Percentiles rank a stretch among this genome's conserved stretches.
These are phyloP conservation scores for Drosophila nigromelanica DNA, from an alignment of 1,140 invertebrate genomes.

Conservation along the genomic window DNA sequence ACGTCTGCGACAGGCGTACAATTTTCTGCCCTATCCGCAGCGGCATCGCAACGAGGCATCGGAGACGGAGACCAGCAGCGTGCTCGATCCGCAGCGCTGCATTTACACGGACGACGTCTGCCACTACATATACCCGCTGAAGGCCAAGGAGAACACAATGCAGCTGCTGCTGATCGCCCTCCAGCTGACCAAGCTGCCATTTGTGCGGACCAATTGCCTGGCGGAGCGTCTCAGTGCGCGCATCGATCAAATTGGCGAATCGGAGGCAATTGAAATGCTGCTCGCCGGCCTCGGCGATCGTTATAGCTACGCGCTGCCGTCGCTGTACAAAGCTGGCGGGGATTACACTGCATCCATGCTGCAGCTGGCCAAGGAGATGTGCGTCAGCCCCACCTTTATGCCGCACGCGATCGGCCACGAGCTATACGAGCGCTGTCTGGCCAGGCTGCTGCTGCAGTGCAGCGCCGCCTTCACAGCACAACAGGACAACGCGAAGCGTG, in stretches of 20 bases:
- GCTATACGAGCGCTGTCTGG: slow-evolving; percentile 85
- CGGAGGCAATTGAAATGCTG: slow-evolving; percentile 84
- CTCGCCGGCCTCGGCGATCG: slow-evolving; percentile 49
- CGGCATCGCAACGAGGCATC: not conserved
- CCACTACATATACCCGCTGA: slow-evolving; percentile 87
- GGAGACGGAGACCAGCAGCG: slow-evolving; percentile 55
- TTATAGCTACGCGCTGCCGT: slow-evolving; percentile 24
- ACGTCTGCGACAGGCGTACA: slow-evolving; percentile 86
- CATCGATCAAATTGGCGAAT: slow-evolving; percentile 82
- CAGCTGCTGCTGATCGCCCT: slow-evolving; percentile 85
- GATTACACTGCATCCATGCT: slow-evolving; percentile 25
- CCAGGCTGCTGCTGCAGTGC: slow-evolving; percentile 81
- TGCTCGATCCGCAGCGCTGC: slow-evolving; percentile 86
- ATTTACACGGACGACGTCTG: slow-evolving; percentile 87
- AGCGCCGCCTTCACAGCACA: slow-evolving; percentile 70
- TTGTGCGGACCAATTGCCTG: slow-evolving; percentile 84
- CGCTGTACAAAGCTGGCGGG: not conserved
- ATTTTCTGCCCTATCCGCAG: slow-evolving; percentile 85
- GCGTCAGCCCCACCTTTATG: slow-evolving; percentile 86
- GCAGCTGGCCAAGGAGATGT: slow-evolving; percentile 65
- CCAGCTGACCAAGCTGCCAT: slow-evolving; percentile 86
- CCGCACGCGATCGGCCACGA: slow-evolving; percentile 86
- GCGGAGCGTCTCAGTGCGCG: slow-evolving; percentile 77
- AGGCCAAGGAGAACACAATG: slow-evolving; percentile 85
- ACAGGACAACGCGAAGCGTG: slow-evolving; percentile 69